These are phyloP conservation scores for Spilosoma lubricipeda DNA, from an alignment of 2,888 invertebrate species.

Conservation along the genomic window DNA sequence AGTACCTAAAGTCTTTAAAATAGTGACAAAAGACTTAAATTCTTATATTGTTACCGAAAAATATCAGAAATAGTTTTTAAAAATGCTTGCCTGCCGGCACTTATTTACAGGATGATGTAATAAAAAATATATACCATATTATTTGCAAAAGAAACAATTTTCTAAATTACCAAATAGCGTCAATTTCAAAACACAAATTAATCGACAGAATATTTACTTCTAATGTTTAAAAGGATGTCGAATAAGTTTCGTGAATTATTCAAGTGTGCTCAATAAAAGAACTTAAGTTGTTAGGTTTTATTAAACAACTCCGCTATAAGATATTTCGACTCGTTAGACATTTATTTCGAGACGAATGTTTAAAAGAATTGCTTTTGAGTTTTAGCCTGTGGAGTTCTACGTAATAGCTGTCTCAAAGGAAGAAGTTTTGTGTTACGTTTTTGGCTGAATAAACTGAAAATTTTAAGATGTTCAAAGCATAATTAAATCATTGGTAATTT, in stretches of 20 bases:
- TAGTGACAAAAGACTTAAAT: no score
- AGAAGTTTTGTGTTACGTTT: background rate
- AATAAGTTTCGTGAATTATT: slow-evolving; percentile 13
- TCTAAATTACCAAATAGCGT: background rate
- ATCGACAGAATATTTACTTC: background rate
- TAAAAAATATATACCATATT: no score
- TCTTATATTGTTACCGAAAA: no score
- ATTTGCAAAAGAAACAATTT: background rate
- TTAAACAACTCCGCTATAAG: slow-evolving; percentile 2
- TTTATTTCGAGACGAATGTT: background rate
- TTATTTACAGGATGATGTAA: no score
- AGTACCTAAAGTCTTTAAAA: no score
- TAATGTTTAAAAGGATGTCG: slow-evolving; percentile 11
- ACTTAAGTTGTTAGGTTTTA: slow-evolving; percentile 25
- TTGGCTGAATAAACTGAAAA: background rate
- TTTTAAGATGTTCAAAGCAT: background rate
- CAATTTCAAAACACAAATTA: background rate
- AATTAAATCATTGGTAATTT: background rate
- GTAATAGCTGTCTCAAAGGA: background rate
- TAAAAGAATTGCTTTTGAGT: slow-evolving; percentile 2
- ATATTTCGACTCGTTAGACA: slow-evolving; percentile 1
- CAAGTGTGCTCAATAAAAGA: slow-evolving; percentile 16
- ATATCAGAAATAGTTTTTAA: no score
- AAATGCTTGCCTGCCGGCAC: no score
- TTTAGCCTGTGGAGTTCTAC: background rate